Percentiles rank a stretch among this genome's conserved stretches.
Evolutionary conservation across 53 echinoderm and acorn worm genomes (phyloP).

Genomic region (Temnopleurus reevesii): DNA sequence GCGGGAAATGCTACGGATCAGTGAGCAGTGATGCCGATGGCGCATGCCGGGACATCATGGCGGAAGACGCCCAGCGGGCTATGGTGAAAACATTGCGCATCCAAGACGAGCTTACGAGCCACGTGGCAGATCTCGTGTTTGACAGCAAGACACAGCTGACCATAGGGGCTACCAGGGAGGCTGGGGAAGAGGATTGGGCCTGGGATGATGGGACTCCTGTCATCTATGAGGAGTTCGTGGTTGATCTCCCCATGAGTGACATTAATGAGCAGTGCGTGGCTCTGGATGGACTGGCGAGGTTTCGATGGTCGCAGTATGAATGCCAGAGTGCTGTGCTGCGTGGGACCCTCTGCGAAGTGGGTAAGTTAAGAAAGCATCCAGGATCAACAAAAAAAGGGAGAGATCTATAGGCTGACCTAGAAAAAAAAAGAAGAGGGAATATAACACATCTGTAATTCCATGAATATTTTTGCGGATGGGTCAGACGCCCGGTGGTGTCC

Average conservation of each 20-base stretch:
- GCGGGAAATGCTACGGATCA: constrained; percentile 70
- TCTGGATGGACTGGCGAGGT: constrained; percentile 13
- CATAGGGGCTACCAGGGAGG: constrained; percentile 1
- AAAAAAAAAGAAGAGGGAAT: too few species aligned
- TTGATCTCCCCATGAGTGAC: neutral
- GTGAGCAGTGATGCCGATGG: constrained; percentile 53
- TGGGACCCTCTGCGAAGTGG: constrained; percentile 67
- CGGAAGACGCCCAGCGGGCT: constrained; percentile 61
- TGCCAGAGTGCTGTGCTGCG: constrained; percentile 53
- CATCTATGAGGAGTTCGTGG: constrained; percentile 59
- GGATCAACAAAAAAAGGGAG: too few species aligned
- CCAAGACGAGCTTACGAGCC: neutral
- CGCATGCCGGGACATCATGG: constrained; percentile 69
- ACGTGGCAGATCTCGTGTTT: neutral
- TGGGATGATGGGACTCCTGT: constrained; percentile 82
- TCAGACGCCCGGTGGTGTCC: too few species aligned
- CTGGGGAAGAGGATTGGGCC: neutral
- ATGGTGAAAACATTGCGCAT: constrained; percentile 51
- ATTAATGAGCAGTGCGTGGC: constrained; percentile 38
- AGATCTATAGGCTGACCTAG: too few species aligned
- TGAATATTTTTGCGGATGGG: too few species aligned
- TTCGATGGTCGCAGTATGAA: constrained; percentile 49
- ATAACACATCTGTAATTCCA: too few species aligned
- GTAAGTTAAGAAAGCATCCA: too few species aligned
- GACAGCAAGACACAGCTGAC: neutral